A percentile compares a stretch with the other conserved stretches of the same genome.
Evolutionary conservation across 1,140 invertebrate genomes (phyloP).

Genomic region (Saccostrea cuccullata): DNA sequence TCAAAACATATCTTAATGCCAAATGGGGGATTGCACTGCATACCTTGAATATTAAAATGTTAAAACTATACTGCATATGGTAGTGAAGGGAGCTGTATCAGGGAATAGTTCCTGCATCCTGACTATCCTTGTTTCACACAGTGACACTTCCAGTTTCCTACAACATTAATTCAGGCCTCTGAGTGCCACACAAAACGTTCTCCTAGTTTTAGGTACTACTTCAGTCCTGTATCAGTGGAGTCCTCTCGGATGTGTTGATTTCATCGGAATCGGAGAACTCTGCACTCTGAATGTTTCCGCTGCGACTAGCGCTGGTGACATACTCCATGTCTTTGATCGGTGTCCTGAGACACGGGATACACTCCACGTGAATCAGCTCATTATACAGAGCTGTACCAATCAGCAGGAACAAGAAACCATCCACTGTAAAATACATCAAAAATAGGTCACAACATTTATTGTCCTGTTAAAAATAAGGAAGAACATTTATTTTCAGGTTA

Average conservation of each 20-base stretch:
- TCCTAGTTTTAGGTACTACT: neutral
- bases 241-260: constrained; percentile 2
- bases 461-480: no score
- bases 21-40: no score
- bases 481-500: no score
- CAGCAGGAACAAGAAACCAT: constrained; percentile 74
- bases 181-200: neutral
- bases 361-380: constrained; percentile 69
- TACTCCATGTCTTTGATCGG: constrained; percentile 41
- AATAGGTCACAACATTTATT: neutral
- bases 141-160: no score
- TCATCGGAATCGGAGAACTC: constrained; percentile 56
- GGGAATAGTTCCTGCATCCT: no score
- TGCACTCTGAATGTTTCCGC: constrained; percentile 59
- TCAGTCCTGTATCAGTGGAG: constrained; percentile 13
- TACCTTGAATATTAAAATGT: no score
- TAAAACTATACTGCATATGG: no score
- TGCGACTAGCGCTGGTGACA: neutral
- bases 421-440: constrained; percentile 72
- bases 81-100: no score
- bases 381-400: constrained; percentile 76
- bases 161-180: no score
- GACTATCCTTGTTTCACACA: no score
- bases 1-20: no score
- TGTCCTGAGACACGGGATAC: constrained; percentile 67